phyloP scores from a whole-genome alignment of 2,797 vertebrate genomes.

The Phrynocephalus vlangalii region DNA sequence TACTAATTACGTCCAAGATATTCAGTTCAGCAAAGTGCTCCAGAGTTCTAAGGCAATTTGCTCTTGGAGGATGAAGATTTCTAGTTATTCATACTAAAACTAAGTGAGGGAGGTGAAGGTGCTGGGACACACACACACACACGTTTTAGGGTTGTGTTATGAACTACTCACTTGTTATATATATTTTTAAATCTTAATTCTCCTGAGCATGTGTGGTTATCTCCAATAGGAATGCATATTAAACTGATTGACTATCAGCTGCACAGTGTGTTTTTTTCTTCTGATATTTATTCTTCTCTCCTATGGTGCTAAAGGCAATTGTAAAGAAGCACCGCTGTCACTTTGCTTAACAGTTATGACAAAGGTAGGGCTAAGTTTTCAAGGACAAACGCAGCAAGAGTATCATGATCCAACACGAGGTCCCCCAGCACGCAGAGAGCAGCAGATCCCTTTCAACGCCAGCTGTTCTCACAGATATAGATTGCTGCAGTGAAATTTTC shows the following conservation, averaged over 20 bases:
- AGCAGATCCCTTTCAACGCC: constrained; percentile 94
- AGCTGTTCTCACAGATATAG: constrained; percentile 99
- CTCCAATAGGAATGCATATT: constrained; percentile 15
- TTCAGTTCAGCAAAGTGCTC: constrained; percentile 20
- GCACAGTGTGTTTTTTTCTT: constrained; percentile 50
- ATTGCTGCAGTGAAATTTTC: constrained; percentile 93
- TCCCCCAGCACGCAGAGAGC: constrained; percentile 90
- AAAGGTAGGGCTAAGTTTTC: constrained; percentile 77
- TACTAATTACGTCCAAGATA: constrained; percentile 8
- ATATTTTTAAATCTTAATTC: not conserved
- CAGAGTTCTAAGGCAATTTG: constrained; percentile 55
- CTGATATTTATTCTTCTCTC: constrained; percentile 33
- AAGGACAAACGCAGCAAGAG: constrained; percentile 93
- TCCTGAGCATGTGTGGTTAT: not conserved
- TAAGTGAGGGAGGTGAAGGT: constrained; percentile 39
- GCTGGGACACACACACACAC: constrained; percentile 5
- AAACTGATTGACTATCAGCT: constrained; percentile 38
- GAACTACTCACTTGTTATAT: constrained; percentile 31
- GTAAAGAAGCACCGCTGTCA: constrained; percentile 40
- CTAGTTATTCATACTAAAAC: constrained; percentile 16
- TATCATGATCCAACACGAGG: constrained; percentile 88
- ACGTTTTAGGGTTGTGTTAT: constrained; percentile 35
- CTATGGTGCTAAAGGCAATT: constrained; percentile 41
- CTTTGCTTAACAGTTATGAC: constrained; percentile 58
- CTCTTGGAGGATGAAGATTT: constrained; percentile 45